Evolutionary conservation across 37 sponge, comb jelly and placozoan species (phyloP), one percentile per base, ranked within the genome.

Genomic region (Halisarca cf. caerulea): DNA sequence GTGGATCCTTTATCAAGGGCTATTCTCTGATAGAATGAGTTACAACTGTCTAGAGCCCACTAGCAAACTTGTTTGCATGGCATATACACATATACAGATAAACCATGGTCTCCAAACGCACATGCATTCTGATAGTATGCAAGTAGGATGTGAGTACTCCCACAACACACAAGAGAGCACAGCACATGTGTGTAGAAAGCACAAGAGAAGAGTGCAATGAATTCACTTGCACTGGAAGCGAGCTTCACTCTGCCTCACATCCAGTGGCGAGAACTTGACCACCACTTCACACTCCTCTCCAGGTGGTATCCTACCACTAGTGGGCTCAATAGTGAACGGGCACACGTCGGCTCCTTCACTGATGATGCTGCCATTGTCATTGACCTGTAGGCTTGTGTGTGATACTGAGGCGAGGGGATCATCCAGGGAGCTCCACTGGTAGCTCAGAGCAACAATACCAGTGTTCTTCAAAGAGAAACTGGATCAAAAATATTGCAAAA

Each of bases 261-360:
- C 96, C 34, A 94, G 81, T 42, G 99, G 99, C 41, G 94, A 89
- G 83, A 88, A 98, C 55, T 73, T 82, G 0, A 96, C 81, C 23
- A 88, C 83, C 79, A 98, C 71, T 28, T 39, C 59, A 27, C 78
- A 79, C 78, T 95, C 90, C 28, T 84, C 79, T 28, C 87, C 95
- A 78, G 90, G 91, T 1, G 51, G 88, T 28, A 98, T 83, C 61
- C 68, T 28, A 1, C 99, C 99, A 59, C 61, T 20, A 7, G 78
- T 6, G 3, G 99, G 96, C 9, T 84, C 82, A 30, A 98, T 86
- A 17, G 83, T 86, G 86, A 98, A 92, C 15, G 94, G 90, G 3
- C 71, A 55, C 27, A 77, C 80, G 68, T 96, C 94, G 0, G 55
- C 80, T 23, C 81, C 85, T 30, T 75, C 79, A 77, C 83, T 81